Base-by-base conservation (phyloP, 2,888 invertebrate species). In the Drosophila melanosoma region DNA sequence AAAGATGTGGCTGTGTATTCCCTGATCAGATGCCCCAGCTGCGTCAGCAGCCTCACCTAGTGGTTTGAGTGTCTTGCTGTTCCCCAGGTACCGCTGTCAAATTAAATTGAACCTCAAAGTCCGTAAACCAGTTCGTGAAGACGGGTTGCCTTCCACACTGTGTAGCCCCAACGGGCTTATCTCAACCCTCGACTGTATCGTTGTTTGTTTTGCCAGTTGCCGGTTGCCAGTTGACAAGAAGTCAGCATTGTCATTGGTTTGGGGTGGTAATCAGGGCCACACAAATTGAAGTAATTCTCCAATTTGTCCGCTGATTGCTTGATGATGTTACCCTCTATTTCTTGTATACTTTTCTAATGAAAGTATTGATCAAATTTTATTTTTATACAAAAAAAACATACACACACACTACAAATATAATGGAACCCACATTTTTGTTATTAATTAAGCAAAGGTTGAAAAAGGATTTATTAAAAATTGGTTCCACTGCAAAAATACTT, bases 61-160 rank as follows among this genome's bases (percentile, higher is more conserved):
- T 51, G 40, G 35, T 26, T 42, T 20, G 56, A 17, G 35, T 36
- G 11, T 36, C 26, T 38, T n/a, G 38, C 26, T 42, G 81, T 73
- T 70, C 69, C 70, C 78, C 65, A 33, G 64, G 56, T 66, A 78
- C 70, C 78, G 64, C 32, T 54, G 51, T 64, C 64, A 38, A 78
- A 70, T 70, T 67, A 72, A 87, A 83, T 87, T 74, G 74, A 84
- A 71, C 38, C 70, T 40, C 67, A 52, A 71, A 49, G 64, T 56
- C 48, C 23, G 3, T 23, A 26, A 57, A 20, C 66, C 51, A 49
- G 54, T 62, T 26, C 32, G 12, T 35, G 45, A 38, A 33, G 49
- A 53, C 45, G 42, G 42, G 36, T 45, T 56, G 17, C 29, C 48
- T 54, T 12, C 62, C 7, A 35, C 45, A n/a, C 11, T 26, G 26